These are phyloP conservation scores for Nephrotoma guestfalica DNA, from an alignment of 2,888 invertebrate species.

Conservation along the genomic window DNA sequence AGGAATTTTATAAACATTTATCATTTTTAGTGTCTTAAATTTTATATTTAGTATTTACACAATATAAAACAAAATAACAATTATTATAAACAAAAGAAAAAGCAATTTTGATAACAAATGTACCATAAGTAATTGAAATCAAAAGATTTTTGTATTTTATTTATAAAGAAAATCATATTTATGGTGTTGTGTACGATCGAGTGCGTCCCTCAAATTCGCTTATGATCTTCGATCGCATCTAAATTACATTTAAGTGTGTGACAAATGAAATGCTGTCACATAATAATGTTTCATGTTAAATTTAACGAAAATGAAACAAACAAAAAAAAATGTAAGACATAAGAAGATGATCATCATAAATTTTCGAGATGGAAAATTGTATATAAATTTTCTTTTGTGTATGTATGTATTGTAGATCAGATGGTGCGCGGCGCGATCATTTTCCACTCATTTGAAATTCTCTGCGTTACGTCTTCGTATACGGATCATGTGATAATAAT, in stretches of 20 bases:
- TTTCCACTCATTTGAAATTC: neutral
- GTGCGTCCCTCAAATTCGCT: neutral
- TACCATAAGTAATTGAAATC: neutral
- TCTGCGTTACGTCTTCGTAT: neutral
- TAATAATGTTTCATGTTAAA: neutral
- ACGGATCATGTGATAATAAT: neutral
- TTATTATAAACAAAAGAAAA: neutral
- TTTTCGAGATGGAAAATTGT: neutral
- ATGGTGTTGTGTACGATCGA: neutral
- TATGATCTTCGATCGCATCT: neutral
- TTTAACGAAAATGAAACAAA: neutral
- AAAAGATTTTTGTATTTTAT: neutral
- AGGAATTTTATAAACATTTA: neutral
- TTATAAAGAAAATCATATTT: neutral
- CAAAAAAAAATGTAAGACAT: neutral
- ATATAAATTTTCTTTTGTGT: neutral
- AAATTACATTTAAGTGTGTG: neutral
- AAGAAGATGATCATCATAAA: neutral
- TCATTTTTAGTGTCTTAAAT: neutral
- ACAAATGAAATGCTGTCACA: neutral
- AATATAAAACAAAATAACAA: neutral
- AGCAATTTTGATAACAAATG: neutral
- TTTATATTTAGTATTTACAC: neutral
- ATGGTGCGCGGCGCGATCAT: neutral
- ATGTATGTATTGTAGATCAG: neutral